Evolutionary conservation across 2,113 vertebrate species (phyloP).

Genomic region (Crotalus horridus): DNA sequence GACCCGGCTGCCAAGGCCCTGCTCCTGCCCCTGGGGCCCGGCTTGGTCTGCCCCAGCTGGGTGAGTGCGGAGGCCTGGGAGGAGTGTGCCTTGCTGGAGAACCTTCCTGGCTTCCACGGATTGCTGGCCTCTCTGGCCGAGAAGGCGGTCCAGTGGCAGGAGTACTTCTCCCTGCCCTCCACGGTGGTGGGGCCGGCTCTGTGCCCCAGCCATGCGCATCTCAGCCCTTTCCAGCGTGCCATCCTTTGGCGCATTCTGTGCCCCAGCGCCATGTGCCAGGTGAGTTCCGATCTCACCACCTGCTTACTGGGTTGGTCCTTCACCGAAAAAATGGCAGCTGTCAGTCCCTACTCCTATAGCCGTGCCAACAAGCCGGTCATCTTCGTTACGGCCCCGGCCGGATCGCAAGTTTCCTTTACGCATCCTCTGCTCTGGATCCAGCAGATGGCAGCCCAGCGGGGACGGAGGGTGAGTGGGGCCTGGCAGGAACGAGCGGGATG

Average conservation of each 20-base stretch:
- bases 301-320: conserved; percentile 63
- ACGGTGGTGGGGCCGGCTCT: conserved; percentile 70
- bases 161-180: conserved; percentile 74
- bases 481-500: background rate
- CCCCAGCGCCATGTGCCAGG: conserved; percentile 61
- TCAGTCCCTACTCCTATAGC: conserved; percentile 27
- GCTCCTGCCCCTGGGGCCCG: background rate
- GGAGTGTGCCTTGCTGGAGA: conserved; percentile 70
- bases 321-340: conserved; percentile 22
- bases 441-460: conserved; percentile 56
- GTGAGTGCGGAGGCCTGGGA: conserved; percentile 58
- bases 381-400: conserved; percentile 60
- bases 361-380: conserved; percentile 63
- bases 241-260: conserved; percentile 79
- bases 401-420: conserved; percentile 35
- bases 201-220: conserved; percentile 65
- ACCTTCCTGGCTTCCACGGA: conserved; percentile 69
- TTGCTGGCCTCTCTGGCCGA: conserved; percentile 68
- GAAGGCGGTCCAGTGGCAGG: conserved; percentile 71
- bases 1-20: conserved; percentile 4
- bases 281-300: conserved; percentile 64
- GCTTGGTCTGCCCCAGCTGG: conserved; percentile 66
- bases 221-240: conserved; percentile 75
- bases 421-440: conserved; percentile 66
- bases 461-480: conserved; percentile 15